A percentile compares a stretch with the other conserved stretches of the same genome.
These are phyloP conservation scores for Anticlea derivata DNA, from an alignment of 2,888 invertebrate species.

Conservation along the genomic window DNA sequence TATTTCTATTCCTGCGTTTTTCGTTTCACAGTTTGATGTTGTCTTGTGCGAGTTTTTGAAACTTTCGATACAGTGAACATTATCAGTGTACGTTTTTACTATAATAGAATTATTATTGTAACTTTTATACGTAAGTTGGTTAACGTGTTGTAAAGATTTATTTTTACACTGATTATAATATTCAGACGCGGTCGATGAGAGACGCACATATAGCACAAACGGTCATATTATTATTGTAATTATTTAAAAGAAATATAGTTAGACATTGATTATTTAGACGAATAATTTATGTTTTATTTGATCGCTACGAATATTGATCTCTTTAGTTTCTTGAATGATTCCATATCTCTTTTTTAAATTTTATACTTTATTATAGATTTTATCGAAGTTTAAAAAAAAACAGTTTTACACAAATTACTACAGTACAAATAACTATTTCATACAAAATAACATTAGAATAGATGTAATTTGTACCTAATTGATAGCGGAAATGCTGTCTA, in stretches of 20 bases:
- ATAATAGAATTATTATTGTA: constrained; percentile 51
- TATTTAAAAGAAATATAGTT: constrained; percentile 24
- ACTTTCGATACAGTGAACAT: constrained; percentile 42
- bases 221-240: constrained; percentile 23
- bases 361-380: constrained; percentile 35
- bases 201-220: constrained; percentile 68
- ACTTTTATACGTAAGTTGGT: constrained; percentile 71
- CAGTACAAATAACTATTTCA: constrained; percentile 53
- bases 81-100: constrained; percentile 47
- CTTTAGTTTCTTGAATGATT: constrained; percentile 36
- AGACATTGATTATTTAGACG: constrained; percentile 2
- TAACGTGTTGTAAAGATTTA: constrained; percentile 64
- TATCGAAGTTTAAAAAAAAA: constrained; percentile 36
- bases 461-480: constrained; percentile 2
- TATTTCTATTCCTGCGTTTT: constrained; percentile 61
- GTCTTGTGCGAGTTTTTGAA: constrained; percentile 57
- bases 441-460: constrained; percentile 47
- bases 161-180: constrained; percentile 70
- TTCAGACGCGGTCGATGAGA: constrained; percentile 45
- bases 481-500: neutral
- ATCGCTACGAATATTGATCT: constrained; percentile 19
- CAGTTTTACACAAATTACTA: constrained; percentile 35
- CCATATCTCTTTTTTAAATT: constrained; percentile 44
- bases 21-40: constrained; percentile 69
- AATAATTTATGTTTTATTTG: constrained; percentile 3